These are phyloP conservation scores for Empidonax traillii DNA, from an alignment of 2,113 vertebrate genomes.

Conservation along the genomic window DNA sequence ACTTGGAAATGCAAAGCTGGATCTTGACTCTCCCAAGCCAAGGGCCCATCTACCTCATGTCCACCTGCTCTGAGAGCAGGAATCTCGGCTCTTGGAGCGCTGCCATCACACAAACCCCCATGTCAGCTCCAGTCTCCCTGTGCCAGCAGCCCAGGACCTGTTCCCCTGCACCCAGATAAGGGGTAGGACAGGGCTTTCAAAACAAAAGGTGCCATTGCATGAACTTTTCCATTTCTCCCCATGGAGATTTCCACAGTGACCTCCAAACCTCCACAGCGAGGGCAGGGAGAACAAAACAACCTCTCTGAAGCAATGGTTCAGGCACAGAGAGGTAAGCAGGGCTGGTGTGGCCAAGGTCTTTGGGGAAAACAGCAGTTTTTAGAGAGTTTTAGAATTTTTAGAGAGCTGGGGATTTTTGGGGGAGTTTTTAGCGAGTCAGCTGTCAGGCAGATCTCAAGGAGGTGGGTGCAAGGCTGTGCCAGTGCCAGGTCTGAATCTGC, in stretches of 20 bases:
- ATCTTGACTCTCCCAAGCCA: neutral
- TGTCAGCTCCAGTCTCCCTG: neutral
- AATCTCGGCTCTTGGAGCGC: neutral
- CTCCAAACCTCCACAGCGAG: neutral
- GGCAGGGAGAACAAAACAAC: neutral
- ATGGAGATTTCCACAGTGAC: neutral
- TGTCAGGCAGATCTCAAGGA: neutral
- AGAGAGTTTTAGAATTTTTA: neutral
- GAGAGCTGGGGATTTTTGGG: neutral
- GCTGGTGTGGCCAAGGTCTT: neutral
- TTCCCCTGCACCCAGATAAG: neutral
- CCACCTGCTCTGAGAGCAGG: neutral
- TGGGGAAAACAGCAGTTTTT: neutral
- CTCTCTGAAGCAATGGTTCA: neutral
- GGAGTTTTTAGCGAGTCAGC: neutral
- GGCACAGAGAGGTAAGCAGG: rapidly evolving
- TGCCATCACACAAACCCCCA: neutral
- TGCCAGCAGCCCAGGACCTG: neutral
- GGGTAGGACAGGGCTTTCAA: neutral
- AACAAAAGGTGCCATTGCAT: neutral
- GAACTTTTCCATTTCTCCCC: neutral
- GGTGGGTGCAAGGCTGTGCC: too few species aligned
- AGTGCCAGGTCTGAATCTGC: neutral
- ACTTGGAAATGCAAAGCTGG: neutral
- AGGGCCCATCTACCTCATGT: neutral